phyloP scores from a whole-genome alignment of 2,113 vertebrate species.

The Ciconia boyciana region DNA sequence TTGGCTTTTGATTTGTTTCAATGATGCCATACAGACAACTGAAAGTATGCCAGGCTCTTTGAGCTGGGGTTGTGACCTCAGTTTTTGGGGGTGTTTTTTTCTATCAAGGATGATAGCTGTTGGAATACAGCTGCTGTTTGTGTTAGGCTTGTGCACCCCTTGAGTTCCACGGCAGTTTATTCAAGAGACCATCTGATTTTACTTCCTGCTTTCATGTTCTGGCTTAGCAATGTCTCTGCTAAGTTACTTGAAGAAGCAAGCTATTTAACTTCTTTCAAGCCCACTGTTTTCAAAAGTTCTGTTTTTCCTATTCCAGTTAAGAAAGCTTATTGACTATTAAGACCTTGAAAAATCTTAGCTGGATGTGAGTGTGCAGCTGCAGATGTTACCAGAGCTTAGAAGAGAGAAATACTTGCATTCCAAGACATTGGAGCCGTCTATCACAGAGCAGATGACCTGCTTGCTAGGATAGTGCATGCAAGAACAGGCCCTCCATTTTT shows the following conservation, averaged over 20 bases:
- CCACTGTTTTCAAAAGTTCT: neutral
- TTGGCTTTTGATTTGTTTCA: neutral
- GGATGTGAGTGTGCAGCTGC: neutral
- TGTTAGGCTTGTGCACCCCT: neutral
- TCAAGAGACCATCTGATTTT: neutral
- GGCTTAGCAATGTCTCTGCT: too few relatives aligned
- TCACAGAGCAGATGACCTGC: neutral
- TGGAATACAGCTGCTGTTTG: neutral
- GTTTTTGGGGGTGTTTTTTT: too few relatives aligned
- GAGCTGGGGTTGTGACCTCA: neutral
- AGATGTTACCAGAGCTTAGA: neutral
- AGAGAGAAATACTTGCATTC: neutral
- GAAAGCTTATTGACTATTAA: neutral
- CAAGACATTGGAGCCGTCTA: accelerated
- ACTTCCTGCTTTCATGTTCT: neutral
- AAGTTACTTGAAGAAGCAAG: neutral
- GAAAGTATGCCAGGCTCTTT: neutral
- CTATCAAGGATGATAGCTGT: neutral
- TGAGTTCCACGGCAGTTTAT: neutral
- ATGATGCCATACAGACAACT: neutral
- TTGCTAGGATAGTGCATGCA: neutral
- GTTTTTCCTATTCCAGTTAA: neutral
- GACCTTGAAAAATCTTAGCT: neutral
- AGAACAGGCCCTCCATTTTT: neutral
- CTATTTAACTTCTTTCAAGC: neutral